A percentile compares a stretch with the other conserved stretches of the same genome.
phyloP scores from a whole-genome alignment of 2,888 invertebrate species.

The Podabrus alpinus region DNA sequence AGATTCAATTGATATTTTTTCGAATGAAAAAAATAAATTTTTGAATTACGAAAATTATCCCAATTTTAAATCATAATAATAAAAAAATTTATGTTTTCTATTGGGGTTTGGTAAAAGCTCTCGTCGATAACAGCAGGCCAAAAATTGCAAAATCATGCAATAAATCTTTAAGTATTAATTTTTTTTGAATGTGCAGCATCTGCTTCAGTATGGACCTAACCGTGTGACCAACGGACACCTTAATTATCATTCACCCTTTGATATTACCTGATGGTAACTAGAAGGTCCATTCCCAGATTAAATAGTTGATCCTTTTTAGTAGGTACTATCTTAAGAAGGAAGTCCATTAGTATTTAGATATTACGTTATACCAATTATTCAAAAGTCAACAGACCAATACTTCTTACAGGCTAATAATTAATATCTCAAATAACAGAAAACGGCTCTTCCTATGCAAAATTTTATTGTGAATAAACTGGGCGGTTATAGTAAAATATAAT shows the following conservation, averaged over 20 bases:
- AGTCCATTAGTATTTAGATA: conserved; percentile 19
- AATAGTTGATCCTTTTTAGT: conserved; percentile 14
- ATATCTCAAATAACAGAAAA: not conserved
- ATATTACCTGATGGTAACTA: conserved; percentile 7
- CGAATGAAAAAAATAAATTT: too few relatives aligned
- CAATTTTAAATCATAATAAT: too few relatives aligned
- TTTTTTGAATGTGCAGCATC: conserved; percentile 33
- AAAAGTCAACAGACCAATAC: not conserved
- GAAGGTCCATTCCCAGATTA: conserved; percentile 19
- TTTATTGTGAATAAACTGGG: not conserved
- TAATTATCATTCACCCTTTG: conserved; percentile 20
- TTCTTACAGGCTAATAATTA: not conserved
- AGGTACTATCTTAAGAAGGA: conserved; percentile 31
- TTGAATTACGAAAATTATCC: too few relatives aligned
- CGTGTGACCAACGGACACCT: conserved; percentile 38
- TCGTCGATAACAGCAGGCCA: not conserved
- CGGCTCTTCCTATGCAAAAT: not conserved
- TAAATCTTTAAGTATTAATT: conserved; percentile 31
- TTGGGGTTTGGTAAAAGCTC: not conserved
- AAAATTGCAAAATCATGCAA: conserved; percentile 24
- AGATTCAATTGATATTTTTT: too few relatives aligned
- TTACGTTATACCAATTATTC: not conserved
- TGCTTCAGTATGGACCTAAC: conserved; percentile 33
- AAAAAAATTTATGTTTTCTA: too few relatives aligned
- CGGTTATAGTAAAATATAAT: not conserved